These are phyloP conservation scores for Zygothrica quintamaculata DNA, from an alignment of 2,888 invertebrate genomes.

Conservation along the genomic window DNA sequence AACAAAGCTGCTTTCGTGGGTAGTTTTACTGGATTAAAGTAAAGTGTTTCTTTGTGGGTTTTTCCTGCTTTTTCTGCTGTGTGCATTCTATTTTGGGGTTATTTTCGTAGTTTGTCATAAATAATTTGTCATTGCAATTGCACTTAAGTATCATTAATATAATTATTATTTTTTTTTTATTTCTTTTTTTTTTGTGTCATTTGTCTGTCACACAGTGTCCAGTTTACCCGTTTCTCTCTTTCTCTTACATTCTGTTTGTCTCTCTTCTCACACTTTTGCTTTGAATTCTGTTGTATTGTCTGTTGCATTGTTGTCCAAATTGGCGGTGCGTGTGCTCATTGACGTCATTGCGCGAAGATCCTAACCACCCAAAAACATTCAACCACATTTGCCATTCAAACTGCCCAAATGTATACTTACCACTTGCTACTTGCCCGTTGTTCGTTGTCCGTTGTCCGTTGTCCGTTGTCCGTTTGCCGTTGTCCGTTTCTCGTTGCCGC, in stretches of 20 bases:
- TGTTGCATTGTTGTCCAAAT: constrained; percentile 59
- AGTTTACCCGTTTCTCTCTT: background rate
- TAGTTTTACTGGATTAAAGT: too few relatives aligned
- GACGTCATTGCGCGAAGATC: constrained; percentile 56
- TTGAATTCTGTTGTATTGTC: constrained; percentile 45
- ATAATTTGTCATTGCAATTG: constrained; percentile 67
- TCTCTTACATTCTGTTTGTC: constrained; percentile 3
- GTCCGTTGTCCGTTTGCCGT: too few relatives aligned
- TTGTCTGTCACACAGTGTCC: background rate
- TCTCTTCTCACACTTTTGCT: background rate
- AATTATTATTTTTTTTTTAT: constrained; percentile 17
- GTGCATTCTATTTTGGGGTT: constrained; percentile 16
- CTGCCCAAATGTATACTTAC: background rate
- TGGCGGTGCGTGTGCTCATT: constrained; percentile 67
- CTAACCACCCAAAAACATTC: constrained; percentile 5
- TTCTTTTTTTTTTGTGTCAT: constrained; percentile 24
- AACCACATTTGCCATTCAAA: constrained; percentile 6
- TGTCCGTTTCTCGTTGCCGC: too few relatives aligned
- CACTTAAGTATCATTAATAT: constrained; percentile 20
- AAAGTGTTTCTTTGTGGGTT: constrained; percentile 2
- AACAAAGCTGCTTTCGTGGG: too few relatives aligned
- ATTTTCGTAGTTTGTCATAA: constrained; percentile 20
- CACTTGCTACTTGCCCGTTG: constrained; percentile 18
- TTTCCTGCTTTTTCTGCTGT: constrained; percentile 10
- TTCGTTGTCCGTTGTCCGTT: too few relatives aligned